Base-by-base conservation (phyloP, 2,888 invertebrate species). In the Pseudococcus viburni region DNA sequence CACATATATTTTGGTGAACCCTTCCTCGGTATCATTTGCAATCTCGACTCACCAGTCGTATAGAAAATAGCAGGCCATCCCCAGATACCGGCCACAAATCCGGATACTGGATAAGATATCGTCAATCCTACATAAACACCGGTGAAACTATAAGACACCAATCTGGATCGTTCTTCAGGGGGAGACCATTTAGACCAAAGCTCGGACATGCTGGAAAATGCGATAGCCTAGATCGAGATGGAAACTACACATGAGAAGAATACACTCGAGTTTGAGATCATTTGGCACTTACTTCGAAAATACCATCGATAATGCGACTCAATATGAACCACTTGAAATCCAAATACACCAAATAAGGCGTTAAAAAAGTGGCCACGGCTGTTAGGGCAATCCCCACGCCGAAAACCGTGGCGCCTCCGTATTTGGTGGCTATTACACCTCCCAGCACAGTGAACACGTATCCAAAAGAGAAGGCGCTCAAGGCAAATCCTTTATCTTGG, bases 381-480 rank as follows among this genome's bases (percentile, higher is more conserved):
- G 84, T 84, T 6, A 59, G n/a, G 17, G 84, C 59, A 33, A 84
- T 84, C 11, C 84, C 84, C 15, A 51, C 33, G 11, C 84, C 84
- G 12, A 55, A 84, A 17, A 51, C 59, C 7, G 59, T 84, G 26
- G 84, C 84, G 15, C 84, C 84, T 26, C 84, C 84, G 33, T 3
- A 55, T 55, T 55, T 48, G 12, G 26, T 15, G 0, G 84, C 84
- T 11, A 84, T 19, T 19, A 84, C 2, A 17, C 55, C 84, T 46
- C 84, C 84, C 12, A 55, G 0, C 8, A 39, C 11, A 1, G 84
- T 59, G 33, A 84, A 84, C 0, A 84, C 26, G 39, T 84, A 84
- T 9, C 84, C 84, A 33, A 51, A 84, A 2, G 84, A 84, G 39
- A 84, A 84, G 3, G 84, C 84, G 8, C 84, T 84, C 55, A 84